Evolutionary conservation across 2,888 invertebrate genomes (phyloP), one percentile per base, ranked within the genome.

Genomic region (Meganola albula): DNA sequence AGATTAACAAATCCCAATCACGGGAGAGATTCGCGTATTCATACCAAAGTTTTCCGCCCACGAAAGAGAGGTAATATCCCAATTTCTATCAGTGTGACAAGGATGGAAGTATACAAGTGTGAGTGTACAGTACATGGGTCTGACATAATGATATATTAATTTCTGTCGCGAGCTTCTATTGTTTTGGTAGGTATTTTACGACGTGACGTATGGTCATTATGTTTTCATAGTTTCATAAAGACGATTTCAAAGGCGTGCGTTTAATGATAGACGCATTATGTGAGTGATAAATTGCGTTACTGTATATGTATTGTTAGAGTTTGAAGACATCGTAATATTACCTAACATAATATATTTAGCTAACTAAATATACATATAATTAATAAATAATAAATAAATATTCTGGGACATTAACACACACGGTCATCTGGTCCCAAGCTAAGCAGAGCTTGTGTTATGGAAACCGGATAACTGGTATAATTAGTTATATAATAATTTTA

Each of bases 71-170:
- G 22, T 14, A 29, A 36, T 2, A 59, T 58, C 31, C 11, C 10
- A 1, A 18, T 13, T 2, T 3, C 3, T 1, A 2, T 24, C 11
- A 2, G 58, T 24, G 33, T 27, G 59, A 70, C 40, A 20, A 61
- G 47, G 75, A 71, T 31, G 33, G 56, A 9, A 10, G 27, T 40
- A 52, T 44, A 30, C 36, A 35, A 48, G 55, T 57, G 59, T 54
- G 70, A 63, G 71, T 65, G 65, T 56, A 66, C 57, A 57, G 58
- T 71, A 71, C 63, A 72, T 85, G 85, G 74, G 71, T 69, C 73
- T 85, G 85, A 84, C 85, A 82, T 84, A 85, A 85, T 85, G 85
- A 85, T 85, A 79, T 84, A 85, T 85, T 85, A 85, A 85, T 85
- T 84, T 84, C 82, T 82, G 80, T 80, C 82, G 77, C 75, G 65